A percentile compares a stretch with the other conserved stretches of the same genome.
phyloP scores from a whole-genome alignment of 2,113 vertebrate genomes.

The Rhodinocichla rosea region DNA sequence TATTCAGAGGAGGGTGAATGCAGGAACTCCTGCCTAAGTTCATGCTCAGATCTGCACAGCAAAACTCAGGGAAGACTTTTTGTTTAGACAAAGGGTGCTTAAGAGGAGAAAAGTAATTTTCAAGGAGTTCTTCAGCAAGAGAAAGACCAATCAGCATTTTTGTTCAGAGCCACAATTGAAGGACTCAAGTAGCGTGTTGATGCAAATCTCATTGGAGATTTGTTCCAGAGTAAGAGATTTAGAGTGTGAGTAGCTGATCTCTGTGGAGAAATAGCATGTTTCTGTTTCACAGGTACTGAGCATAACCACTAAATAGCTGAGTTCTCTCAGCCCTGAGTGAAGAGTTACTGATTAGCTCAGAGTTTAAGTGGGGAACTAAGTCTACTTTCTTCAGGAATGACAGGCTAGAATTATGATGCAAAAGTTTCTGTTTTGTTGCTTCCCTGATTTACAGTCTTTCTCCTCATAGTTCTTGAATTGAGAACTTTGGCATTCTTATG shows the following conservation, averaged over 20 bases:
- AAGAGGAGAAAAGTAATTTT: not conserved
- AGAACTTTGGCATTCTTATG: not conserved
- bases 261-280: not conserved
- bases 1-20: not conserved
- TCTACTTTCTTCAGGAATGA: not conserved
- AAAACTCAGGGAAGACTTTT: not conserved
- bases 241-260: not conserved
- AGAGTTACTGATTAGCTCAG: not conserved
- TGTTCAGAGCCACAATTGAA: not conserved
- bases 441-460: not conserved
- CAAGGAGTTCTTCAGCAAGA: not conserved
- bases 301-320: not conserved
- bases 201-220: not conserved
- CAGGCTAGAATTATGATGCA: not conserved
- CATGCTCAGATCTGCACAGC: not conserved
- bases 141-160: constrained; percentile 40
- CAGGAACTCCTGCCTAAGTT: not conserved
- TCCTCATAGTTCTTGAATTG: not conserved
- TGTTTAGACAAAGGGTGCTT: not conserved
- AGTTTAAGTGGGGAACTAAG: not conserved
- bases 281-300: not conserved
- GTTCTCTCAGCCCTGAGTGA: not conserved
- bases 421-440: not conserved
- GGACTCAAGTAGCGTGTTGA: not conserved
- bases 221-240: not conserved